A percentile compares a stretch with the other conserved stretches of the same genome.
Evolutionary conservation across 2,113 vertebrate genomes (phyloP).

Genomic region (Kryptolebias marmoratus): DNA sequence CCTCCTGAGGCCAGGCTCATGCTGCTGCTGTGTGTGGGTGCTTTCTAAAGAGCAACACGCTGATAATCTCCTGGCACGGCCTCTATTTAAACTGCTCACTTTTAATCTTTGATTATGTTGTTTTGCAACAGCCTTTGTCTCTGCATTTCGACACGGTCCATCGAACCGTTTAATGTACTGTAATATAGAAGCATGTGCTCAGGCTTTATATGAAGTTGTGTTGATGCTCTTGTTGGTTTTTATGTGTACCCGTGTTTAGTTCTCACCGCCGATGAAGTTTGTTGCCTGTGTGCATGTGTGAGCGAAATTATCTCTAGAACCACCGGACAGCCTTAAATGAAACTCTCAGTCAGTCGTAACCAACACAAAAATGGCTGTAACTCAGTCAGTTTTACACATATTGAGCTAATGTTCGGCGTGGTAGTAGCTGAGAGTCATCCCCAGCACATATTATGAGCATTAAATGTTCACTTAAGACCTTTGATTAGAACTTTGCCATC

Average conservation of each 20-base stretch:
- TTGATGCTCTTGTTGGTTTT: too few relatives aligned
- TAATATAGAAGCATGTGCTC: neutral
- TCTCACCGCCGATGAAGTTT: too few relatives aligned
- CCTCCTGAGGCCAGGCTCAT: conserved; percentile 33
- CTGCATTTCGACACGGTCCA: conserved; percentile 13
- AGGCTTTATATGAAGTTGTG: too few relatives aligned
- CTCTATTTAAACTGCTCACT: conserved; percentile 35
- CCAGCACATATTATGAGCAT: too few relatives aligned
- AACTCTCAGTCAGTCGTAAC: too few relatives aligned
- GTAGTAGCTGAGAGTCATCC: too few relatives aligned
- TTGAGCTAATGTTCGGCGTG: neutral
- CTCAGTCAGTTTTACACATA: neutral
- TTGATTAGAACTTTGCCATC: too few relatives aligned
- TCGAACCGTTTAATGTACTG: neutral
- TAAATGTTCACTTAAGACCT: too few relatives aligned
- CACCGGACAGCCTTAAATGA: too few relatives aligned
- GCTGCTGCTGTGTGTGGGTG: conserved; percentile 13
- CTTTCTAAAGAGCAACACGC: conserved; percentile 37
- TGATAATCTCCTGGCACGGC: conserved; percentile 33
- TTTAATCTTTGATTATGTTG: conserved; percentile 39
- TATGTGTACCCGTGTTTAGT: too few relatives aligned
- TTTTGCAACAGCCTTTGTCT: conserved; percentile 22
- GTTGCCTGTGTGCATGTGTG: neutral
- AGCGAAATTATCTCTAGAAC: neutral
- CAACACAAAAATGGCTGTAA: too few relatives aligned